Percentiles rank a stretch among this genome's conserved stretches.
Conservation (phyloP, 2,888 invertebrate species). For the Acleris sparsana region DNA sequence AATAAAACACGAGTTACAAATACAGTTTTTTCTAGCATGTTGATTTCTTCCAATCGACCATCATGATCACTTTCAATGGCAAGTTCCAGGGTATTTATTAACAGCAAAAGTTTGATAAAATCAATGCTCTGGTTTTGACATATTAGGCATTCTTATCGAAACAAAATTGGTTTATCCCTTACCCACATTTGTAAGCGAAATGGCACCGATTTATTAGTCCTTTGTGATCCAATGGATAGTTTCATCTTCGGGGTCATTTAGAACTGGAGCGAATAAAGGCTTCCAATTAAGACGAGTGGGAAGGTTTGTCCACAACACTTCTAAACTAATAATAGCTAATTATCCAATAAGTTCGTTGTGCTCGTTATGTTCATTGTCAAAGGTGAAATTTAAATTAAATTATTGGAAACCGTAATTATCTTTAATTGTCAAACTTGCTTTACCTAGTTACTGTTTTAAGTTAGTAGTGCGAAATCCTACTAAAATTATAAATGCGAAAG, state of each 20-base stretch:
- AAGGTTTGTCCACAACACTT: not conserved
- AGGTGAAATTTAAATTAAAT: no score
- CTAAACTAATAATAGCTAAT: not conserved
- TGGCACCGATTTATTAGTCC: slow-evolving; percentile 63
- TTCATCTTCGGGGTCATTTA: slow-evolving; percentile 57
- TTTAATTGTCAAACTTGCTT: no score
- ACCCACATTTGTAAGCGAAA: slow-evolving; percentile 68
- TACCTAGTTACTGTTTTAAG: no score
- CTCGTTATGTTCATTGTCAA: no score
- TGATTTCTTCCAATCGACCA: no score
- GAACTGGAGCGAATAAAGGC: slow-evolving; percentile 43
- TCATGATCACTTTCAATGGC: no score
- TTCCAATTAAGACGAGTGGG: slow-evolving; percentile 18
- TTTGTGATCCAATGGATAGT: slow-evolving; percentile 63
- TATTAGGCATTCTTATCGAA: slow-evolving; percentile 43
- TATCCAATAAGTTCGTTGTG: no score
- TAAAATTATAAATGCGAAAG: no score
- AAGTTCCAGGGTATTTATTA: not conserved
- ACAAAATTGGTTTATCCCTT: slow-evolving; percentile 61
- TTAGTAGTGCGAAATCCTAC: no score
- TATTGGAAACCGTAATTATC: no score
- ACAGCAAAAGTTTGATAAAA: slow-evolving; percentile 8
- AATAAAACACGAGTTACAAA: no score
- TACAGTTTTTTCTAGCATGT: no score
- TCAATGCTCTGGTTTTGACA: slow-evolving; percentile 26